Percentiles rank a stretch among this genome's conserved stretches.
Evolutionary conservation across 2,888 invertebrate species (phyloP).

Genomic region (Acrocera orbiculus): DNA sequence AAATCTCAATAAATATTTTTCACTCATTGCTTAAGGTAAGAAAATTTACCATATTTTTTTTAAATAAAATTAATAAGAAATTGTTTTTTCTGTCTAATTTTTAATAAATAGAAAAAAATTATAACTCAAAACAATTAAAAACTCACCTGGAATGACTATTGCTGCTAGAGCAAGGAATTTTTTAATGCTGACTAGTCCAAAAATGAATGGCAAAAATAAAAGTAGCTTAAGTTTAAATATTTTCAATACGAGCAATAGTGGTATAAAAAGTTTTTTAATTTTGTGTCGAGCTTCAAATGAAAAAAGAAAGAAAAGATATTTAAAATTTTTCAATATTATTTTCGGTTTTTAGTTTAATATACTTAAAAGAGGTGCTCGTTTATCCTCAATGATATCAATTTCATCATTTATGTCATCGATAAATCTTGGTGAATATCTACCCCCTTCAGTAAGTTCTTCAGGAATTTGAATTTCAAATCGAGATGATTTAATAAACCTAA

Average conservation of each 20-base stretch:
- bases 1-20: no score
- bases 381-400: slow-evolving; percentile 64
- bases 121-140: no score
- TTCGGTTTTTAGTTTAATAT: no score
- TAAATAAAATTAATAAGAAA: no score
- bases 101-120: no score
- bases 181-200: slow-evolving; percentile 70
- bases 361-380: slow-evolving; percentile 66
- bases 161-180: slow-evolving; percentile 67
- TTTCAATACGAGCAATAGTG: slow-evolving; percentile 62
- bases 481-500: slow-evolving; percentile 57
- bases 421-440: slow-evolving; percentile 61
- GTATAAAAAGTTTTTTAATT: slow-evolving; percentile 65
- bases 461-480: slow-evolving; percentile 58
- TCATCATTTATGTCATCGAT: slow-evolving; percentile 70
- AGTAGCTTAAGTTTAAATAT: slow-evolving; percentile 69
- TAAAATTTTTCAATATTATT: slow-evolving; percentile 1
- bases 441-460: slow-evolving; percentile 55
- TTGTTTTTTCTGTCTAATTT: no score
- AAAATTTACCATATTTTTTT: no score
- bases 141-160: slow-evolving; percentile 49
- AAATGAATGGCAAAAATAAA: slow-evolving; percentile 62
- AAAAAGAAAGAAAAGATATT: slow-evolving; percentile 6
- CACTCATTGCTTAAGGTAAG: no score
- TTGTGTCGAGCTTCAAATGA: slow-evolving; percentile 51